Base-by-base conservation (phyloP, 2,113 vertebrate genomes). In the Mormoops blainvillei region DNA sequence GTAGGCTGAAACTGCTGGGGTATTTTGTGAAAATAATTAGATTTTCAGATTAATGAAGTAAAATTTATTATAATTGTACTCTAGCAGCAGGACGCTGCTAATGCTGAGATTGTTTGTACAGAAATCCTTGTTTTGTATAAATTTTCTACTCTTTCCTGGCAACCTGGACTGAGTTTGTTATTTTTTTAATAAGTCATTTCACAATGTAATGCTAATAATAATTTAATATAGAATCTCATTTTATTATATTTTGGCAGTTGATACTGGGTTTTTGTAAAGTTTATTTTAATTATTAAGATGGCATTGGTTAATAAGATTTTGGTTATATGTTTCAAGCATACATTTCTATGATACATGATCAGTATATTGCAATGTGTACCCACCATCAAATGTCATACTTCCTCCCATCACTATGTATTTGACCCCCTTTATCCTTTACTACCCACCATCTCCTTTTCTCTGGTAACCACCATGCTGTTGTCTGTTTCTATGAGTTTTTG, bases 21-120 rank as follows among this genome's bases (percentile, higher is more conserved):
- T 95, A 93, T 84, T 94, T 96, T 97, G 19, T 95, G 28, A 82
- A 87, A 95, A 92, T 96, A 96, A 97, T 97, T 96, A 71, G 20
- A 45, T 92, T 95, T 94, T 50, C 52, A 95, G 77, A 96, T 97
- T 94, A 97, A 95, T 83, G 76, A 84, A 82, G 87, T 95, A 96
- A 97, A 94, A 90, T 90, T 81, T 93, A 84, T 95, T 82, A 31
- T 95, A 91, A 89, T 92, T 95, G 24, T 96, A 33, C 87, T 94
- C 28, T 87, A 92, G 38, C 93, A 92, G 81, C 90, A 74, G 80
- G 87, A 38, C 15, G 65, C 43, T 78, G 26, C 28, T 88, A 36
- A 87, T 90, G n/a, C 36, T 63, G 56, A 77, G 52, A 84, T 41
- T 73, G 56, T 94, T 95, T 91, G 14, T 67, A 48, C 7, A 19